Evolutionary conservation across 2,797 vertebrate genomes (phyloP), one percentile per base, ranked within the genome.

Genomic region (Pantherophis vulpinus): DNA sequence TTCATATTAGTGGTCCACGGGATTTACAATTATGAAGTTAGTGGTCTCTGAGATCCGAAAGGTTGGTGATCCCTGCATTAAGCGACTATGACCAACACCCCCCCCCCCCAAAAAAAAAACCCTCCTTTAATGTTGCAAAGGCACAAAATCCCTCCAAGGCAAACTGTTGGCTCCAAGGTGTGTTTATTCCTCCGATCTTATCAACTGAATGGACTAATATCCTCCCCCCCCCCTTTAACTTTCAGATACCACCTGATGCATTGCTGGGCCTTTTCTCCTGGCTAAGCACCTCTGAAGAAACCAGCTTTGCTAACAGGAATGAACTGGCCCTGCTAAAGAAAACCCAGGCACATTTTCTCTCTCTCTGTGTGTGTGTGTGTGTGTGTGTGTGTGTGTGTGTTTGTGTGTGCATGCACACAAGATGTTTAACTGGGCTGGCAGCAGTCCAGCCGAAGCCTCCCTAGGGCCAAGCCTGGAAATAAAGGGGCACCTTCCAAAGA

Each of bases 141-240:
- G 18, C 74, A 42, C 20, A 25, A 83, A 47, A 83, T 47, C 74
- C 23, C 8, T 25, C 10, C 37, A 5, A 47, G 42, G 37, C 37
- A 83, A 83, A 47, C 37, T 25, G 20, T 47, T 47, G 18, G 20
- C 20, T 83, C 37, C 20, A 25, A 47, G 74, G 37, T 42, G 37
- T 47, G 37, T 42, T 83, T 25, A 23, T 42, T 47, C 74, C 74
- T 42, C 37, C 2, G 4, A 42, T 25, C 37, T 83, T 47, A 83
- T 47, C 74, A 10, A 79, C 9, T 20, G 14, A 70, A 70, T 32
- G n/a, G 66, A 16, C 32, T n/a, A 18, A 37, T 32, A 37, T 4
- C 1, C 0, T 0, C 1, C 2, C 0, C 32, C 2, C 63, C 3
- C 6, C n/a, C 16, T 2, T 9, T 0, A 79, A 79, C 74, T 83